Evolutionary conservation across 2,888 invertebrate species (phyloP).

Genomic region (Shargacucullia verbasci): DNA sequence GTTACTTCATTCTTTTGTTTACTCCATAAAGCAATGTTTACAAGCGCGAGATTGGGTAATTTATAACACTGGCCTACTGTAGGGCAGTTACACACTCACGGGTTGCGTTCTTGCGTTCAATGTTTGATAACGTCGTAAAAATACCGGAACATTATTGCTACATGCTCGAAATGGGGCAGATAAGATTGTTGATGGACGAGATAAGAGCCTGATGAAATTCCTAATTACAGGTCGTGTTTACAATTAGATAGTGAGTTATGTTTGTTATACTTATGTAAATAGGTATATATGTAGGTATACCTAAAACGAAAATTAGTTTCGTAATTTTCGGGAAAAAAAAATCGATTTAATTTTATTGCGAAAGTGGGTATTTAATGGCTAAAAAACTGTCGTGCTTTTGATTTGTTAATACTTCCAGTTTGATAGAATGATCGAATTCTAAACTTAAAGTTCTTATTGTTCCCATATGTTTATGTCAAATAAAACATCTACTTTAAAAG

Average conservation of each 20-base stretch:
- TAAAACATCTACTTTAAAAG: too few relatives aligned
- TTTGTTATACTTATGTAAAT: too few relatives aligned
- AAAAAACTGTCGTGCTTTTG: too few relatives aligned
- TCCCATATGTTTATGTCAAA: too few relatives aligned
- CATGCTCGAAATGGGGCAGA: slow-evolving; percentile 55
- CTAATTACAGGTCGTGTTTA: slow-evolving; percentile 44
- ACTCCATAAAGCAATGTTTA: slow-evolving; percentile 48
- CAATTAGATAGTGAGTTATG: neutral
- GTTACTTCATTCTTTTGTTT: slow-evolving; percentile 46
- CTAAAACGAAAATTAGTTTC: neutral
- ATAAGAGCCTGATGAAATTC: slow-evolving; percentile 53
- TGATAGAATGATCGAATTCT: too few relatives aligned
- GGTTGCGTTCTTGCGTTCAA: slow-evolving; percentile 12
- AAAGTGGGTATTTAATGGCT: too few relatives aligned
- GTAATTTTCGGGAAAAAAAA: too few relatives aligned
- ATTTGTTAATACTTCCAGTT: too few relatives aligned
- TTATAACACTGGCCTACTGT: slow-evolving; percentile 40
- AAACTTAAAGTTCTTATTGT: too few relatives aligned
- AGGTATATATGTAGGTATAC: neutral
- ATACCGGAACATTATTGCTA: slow-evolving; percentile 57
- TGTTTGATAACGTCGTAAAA: slow-evolving; percentile 65
- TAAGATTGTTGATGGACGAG: slow-evolving; percentile 52
- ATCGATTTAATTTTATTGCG: too few relatives aligned
- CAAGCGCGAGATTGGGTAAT: slow-evolving; percentile 52
- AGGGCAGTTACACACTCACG: slow-evolving; percentile 35